Evolutionary conservation across 2,797 vertebrate species (phyloP).

Genomic region (Tokudaia muenninki): DNA sequence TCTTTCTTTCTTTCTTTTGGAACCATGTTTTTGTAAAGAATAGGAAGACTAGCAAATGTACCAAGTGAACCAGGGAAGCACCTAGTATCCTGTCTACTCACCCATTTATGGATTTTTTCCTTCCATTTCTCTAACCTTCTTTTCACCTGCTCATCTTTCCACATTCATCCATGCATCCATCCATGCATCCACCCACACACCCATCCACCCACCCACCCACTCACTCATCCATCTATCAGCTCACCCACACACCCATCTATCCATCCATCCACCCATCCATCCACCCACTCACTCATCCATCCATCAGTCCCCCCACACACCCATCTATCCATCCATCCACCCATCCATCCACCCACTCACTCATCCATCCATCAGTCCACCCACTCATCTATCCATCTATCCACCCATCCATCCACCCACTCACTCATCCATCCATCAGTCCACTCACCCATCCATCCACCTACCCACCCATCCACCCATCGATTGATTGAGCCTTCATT

Average conservation of each 20-base stretch:
- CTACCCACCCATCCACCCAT: background rate
- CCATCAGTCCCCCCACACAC: too few relatives aligned
- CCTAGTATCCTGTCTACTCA: too few relatives aligned
- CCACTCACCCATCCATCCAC: too few relatives aligned
- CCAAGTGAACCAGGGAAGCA: background rate
- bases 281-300: too few relatives aligned
- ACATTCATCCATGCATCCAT: too few relatives aligned
- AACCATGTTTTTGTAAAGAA: constrained; percentile 19
- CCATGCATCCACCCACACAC: too few relatives aligned
- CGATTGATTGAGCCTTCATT: background rate
- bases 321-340: too few relatives aligned
- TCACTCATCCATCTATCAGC: background rate
- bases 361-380: too few relatives aligned
- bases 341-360: too few relatives aligned
- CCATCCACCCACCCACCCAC: accelerated
- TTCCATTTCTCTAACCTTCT: background rate
- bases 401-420: background rate
- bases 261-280: background rate
- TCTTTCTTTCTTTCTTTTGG: background rate
- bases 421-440: background rate
- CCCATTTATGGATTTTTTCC: too few relatives aligned
- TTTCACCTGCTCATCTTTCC: background rate
- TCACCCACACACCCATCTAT: too few relatives aligned
- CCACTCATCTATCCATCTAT: background rate
- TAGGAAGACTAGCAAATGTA: background rate